Evolutionary conservation across 2,113 vertebrate genomes (phyloP), one percentile per base, ranked within the genome.

Genomic region (Grammomys surdaster): DNA sequence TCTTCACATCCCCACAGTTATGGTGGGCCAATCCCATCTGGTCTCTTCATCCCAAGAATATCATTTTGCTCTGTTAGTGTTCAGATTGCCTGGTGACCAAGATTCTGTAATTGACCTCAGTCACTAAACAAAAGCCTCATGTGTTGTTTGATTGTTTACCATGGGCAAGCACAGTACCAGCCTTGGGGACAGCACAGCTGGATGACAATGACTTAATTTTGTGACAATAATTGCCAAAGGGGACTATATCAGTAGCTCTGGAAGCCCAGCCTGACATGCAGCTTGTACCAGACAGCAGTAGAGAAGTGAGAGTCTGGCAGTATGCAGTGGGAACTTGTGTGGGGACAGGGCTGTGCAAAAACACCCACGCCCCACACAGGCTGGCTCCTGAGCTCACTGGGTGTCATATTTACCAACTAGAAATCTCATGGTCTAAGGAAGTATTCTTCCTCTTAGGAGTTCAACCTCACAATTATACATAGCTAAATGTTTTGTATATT

Each of bases 121-220:
- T 63, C 78, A 43, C 3, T 24, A 81, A 90, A 75, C 73, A 88
- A 80, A 95, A 88, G 77, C n/a, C 33, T n/a, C 60, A 8, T 43
- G 76, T 94, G 81, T 82, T 51, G 88, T 80, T 36, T 73, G 60
- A 40, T 73, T 24, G 51, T 92, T 92, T 51, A 43, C 58, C 31
- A 4, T 19, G 1, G n/a, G n/a, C 33, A 28, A 36, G 67, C 28
- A 1, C 26, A 48, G 36, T 43, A 31, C 70, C 40, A 20, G 48
- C 70, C 70, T 72, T 69, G 19, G 36, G 40, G 36, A 43, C 40
- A 22, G 90, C 60, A 40, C 85, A 48, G 75, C 88, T 60, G 22
- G 77, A 36, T 40, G 91, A 4, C 3, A 24, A 58, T 86, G 65
- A 95, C 67, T 88, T 88, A 40, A 86, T 94, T 92, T 67, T 76